Percentiles rank a stretch among this genome's conserved stretches.
These are phyloP conservation scores for Panulirus ornatus DNA, from an alignment of 1,140 invertebrate genomes.

Conservation along the genomic window DNA sequence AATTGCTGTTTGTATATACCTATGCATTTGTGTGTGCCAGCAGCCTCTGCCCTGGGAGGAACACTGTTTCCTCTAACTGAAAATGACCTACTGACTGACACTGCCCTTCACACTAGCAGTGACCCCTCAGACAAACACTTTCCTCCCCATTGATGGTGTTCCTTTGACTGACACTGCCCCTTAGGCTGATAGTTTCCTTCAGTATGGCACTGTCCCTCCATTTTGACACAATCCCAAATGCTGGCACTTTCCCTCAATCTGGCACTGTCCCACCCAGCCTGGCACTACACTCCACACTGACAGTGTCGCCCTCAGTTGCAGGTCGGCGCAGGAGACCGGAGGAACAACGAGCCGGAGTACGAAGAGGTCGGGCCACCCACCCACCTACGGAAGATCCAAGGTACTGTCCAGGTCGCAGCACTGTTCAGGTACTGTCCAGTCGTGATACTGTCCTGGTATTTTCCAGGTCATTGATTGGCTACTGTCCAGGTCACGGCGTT, in stretches of 20 bases:
- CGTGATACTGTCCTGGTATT: neutral
- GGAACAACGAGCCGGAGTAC: slow-evolving; percentile 60
- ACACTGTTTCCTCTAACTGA: neutral
- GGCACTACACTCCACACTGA: neutral
- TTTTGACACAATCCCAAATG: too few relatives aligned
- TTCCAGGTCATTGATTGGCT: neutral
- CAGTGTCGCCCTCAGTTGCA: neutral
- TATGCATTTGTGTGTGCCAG: slow-evolving; percentile 4
- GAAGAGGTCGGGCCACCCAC: slow-evolving; percentile 61
- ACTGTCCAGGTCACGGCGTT: neutral
- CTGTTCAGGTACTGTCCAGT: too few relatives aligned
- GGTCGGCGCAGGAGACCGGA: slow-evolving; percentile 39
- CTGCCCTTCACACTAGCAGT: too few relatives aligned
- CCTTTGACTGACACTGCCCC: too few relatives aligned
- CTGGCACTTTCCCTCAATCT: neutral
- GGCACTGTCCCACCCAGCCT: neutral
- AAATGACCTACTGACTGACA: neutral
- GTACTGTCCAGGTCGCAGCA: slow-evolving; percentile 9
- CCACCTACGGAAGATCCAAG: slow-evolving; percentile 38
- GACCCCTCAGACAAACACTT: too few relatives aligned
- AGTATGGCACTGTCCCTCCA: too few relatives aligned
- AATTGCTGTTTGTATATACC: neutral
- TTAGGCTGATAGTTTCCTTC: too few relatives aligned
- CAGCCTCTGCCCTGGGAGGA: neutral
- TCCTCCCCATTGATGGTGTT: too few relatives aligned